Base-by-base conservation (phyloP, 1,140 invertebrate species). In the Scaptomyza montana region DNA sequence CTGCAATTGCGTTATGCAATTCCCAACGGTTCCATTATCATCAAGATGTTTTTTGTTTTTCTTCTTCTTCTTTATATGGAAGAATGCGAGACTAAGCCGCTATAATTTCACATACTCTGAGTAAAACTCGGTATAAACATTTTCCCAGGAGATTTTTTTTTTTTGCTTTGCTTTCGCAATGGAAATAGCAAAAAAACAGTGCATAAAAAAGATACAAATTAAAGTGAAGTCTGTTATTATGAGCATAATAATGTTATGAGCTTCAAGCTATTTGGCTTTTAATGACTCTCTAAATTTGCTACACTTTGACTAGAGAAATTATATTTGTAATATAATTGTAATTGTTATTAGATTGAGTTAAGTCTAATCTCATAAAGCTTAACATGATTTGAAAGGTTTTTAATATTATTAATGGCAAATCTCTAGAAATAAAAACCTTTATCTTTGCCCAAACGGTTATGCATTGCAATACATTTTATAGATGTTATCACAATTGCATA, bases 1-100 rank as follows among this genome's bases (percentile, higher is more conserved):
- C 80, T 69, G 73, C 65, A 85, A 85, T 82, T 67, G 50, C 60
- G 53, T 81, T 85, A 84, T 84, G 80, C 67, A 82, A 84, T 72
- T 61, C 65, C 62, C 70, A 50, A 60, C 67, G 73, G 74, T 36
- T 46, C 70, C 74, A 86, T 80, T 73, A 78, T 54, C 63, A 75
- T 63, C 47, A 69, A 77, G 63, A 78, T 80, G 66, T 74, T 61
- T 74, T 49, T 55, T n/a, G n/a, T 49, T 41, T 41, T n/a, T n/a
- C 3, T 0, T 43, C 12, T 43, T 43, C n/a, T 12, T 39, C 9
- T 10, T 39, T 43, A 43, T 43, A 43, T n/a, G 60, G 67, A 73
- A 73, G 70, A 73, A 73, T 73, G 63, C 70, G 39, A 43, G 25
- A 49, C n/a, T 25, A 33, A 49, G 57, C 60, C 67, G 70, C 70